phyloP scores from a whole-genome alignment of 2,113 vertebrate genomes.

The Pardalotus punctatus region DNA sequence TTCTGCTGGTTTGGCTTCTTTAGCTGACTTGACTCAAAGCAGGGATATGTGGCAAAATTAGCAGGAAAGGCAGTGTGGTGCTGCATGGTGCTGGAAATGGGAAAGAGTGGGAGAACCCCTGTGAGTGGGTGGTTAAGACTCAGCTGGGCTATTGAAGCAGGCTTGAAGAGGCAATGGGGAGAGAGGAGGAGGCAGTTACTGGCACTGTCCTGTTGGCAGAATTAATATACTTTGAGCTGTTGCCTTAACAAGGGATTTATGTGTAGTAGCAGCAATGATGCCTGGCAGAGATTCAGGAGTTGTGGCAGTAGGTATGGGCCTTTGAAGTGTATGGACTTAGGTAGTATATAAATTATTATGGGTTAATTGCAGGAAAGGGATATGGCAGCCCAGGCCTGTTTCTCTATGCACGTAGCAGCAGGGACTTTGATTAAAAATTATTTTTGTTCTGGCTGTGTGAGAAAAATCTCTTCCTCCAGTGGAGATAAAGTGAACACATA shows the following conservation, averaged over 20 bases:
- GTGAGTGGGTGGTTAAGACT: not conserved
- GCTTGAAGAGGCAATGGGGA: not conserved
- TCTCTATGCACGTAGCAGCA: fast-evolving
- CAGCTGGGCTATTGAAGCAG: not conserved
- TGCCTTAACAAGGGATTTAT: not conserved
- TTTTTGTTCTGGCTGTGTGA: not conserved
- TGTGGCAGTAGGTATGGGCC: not conserved
- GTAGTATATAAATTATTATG: not conserved
- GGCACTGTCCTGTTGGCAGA: not conserved
- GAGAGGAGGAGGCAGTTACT: not conserved
- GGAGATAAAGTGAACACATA: not conserved
- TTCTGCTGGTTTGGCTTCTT: not conserved
- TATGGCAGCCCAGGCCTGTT: not conserved
- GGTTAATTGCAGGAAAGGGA: not conserved
- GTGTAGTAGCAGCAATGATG: not conserved
- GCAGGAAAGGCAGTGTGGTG: not conserved
- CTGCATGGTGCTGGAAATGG: not conserved
- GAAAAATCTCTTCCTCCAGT: not conserved
- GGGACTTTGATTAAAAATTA: not conserved
- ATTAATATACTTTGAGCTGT: not conserved
- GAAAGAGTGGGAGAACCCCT: not conserved
- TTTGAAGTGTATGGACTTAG: not conserved
- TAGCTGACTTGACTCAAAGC: not conserved
- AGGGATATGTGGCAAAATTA: not conserved
- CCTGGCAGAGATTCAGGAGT: not conserved